Evolutionary conservation across 53 echinoderm and acorn worm species (phyloP).

Genomic region (Arbacia lixula): DNA sequence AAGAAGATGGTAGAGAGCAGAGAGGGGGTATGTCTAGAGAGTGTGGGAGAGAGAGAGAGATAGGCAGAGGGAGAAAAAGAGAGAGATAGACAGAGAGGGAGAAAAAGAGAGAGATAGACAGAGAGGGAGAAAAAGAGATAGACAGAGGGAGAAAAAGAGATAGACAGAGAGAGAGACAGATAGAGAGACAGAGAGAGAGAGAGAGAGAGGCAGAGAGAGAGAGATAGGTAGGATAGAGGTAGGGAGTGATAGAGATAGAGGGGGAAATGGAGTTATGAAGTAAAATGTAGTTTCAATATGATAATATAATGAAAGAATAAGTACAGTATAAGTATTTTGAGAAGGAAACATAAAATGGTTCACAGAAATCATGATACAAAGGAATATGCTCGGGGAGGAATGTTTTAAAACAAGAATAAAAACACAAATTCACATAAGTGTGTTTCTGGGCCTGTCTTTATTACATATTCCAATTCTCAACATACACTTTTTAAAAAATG

Average conservation of each 20-base stretch:
- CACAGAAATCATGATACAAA: too few species aligned
- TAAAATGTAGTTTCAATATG: not conserved
- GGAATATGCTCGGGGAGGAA: too few species aligned
- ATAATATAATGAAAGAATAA: too few species aligned
- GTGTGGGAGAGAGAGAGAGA: not conserved
- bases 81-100: not conserved
- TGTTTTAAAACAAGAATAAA: too few species aligned
- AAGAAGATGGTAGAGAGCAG: not conserved
- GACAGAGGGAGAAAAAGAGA: not conserved
- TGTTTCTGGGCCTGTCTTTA: too few species aligned
- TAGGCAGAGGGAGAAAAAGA: not conserved
- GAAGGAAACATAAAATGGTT: constrained; percentile 8
- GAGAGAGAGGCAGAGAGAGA: not conserved
- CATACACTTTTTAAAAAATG: too few species aligned
- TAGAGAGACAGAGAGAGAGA: not conserved
- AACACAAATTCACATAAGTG: too few species aligned
- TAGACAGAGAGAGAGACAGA: not conserved
- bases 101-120: not conserved
- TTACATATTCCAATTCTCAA: too few species aligned
- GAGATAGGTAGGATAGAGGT: not conserved
- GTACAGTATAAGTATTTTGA: too few species aligned
- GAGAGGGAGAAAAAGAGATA: not conserved
- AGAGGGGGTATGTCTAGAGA: not conserved
- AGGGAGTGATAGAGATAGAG: not conserved
- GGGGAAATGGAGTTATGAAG: not conserved